Evolutionary conservation across 2,797 vertebrate genomes (phyloP).

Genomic region (Pterois miles): DNA sequence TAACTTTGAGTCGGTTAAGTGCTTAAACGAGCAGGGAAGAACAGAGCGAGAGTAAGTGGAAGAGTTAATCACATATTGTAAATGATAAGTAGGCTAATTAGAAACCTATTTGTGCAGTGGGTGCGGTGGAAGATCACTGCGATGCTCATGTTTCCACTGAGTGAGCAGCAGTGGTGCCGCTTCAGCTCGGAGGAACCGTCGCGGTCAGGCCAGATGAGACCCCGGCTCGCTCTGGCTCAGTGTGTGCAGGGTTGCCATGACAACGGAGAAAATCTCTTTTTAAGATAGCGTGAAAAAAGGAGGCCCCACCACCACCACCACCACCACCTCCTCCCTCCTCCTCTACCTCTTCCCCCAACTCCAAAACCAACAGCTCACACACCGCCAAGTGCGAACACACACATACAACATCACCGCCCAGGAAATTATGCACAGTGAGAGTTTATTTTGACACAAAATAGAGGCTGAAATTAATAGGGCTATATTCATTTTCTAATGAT

Average conservation of each 20-base stretch:
- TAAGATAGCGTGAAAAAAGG: conserved; percentile 56
- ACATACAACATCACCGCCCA: conserved; percentile 13
- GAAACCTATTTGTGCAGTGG: neutral
- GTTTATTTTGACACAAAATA: conserved; percentile 18
- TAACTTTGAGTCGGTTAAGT: conserved; percentile 26
- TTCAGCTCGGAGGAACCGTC: conserved; percentile 44
- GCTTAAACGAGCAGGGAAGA: neutral
- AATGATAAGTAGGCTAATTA: neutral
- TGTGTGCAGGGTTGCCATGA: conserved; percentile 78
- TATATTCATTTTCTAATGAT: neutral
- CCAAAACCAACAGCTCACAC: conserved; percentile 44
- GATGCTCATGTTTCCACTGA: conserved; percentile 35
- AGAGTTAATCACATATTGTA: neutral
- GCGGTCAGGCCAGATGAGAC: conserved; percentile 74
- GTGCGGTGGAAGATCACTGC: neutral
- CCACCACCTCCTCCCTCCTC: neutral
- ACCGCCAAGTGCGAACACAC: neutral
- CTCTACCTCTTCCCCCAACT: neutral
- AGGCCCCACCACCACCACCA: neutral
- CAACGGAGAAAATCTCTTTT: conserved; percentile 73
- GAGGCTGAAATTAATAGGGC: neutral
- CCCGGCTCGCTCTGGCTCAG: conserved; percentile 48
- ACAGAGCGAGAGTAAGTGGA: neutral
- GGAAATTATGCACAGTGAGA: conserved; percentile 9
- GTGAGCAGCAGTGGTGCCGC: conserved; percentile 44